Conservation (phyloP, 2,113 vertebrate species). For the Tachuris rubrigastra region DNA sequence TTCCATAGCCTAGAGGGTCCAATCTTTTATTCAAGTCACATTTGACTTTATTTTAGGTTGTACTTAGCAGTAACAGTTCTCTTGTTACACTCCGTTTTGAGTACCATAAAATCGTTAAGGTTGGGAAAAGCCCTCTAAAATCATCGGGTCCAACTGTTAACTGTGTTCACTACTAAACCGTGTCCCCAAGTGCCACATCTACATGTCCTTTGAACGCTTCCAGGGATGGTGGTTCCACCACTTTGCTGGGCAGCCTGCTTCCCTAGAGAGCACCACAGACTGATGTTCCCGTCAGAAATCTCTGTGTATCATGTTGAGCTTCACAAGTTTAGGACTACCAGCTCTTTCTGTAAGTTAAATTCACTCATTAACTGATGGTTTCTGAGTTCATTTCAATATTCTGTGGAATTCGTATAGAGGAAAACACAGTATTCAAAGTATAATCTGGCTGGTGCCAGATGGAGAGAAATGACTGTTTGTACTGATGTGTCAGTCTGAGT, state of each 20-base stretch:
- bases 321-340: neutral
- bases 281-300: neutral
- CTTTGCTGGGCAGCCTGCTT: neutral
- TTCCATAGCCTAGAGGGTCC: neutral
- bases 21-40: neutral
- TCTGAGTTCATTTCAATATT: neutral
- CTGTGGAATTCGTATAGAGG: neutral
- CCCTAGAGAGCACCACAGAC: neutral
- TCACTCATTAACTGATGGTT: neutral
- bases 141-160: fast-evolving
- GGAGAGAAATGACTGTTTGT: neutral
- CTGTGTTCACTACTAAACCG: neutral
- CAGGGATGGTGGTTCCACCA: neutral
- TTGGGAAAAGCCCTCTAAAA: neutral
- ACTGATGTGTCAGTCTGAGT: neutral
- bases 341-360: neutral
- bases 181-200: neutral
- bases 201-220: neutral
- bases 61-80: neutral
- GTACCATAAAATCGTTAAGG: neutral
- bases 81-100: neutral
- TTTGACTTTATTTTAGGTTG: neutral
- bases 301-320: neutral
- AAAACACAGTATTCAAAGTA: neutral
- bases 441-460: neutral